Conservation (phyloP, 2,113 vertebrate species). For the Phoxinus phoxinus region DNA sequence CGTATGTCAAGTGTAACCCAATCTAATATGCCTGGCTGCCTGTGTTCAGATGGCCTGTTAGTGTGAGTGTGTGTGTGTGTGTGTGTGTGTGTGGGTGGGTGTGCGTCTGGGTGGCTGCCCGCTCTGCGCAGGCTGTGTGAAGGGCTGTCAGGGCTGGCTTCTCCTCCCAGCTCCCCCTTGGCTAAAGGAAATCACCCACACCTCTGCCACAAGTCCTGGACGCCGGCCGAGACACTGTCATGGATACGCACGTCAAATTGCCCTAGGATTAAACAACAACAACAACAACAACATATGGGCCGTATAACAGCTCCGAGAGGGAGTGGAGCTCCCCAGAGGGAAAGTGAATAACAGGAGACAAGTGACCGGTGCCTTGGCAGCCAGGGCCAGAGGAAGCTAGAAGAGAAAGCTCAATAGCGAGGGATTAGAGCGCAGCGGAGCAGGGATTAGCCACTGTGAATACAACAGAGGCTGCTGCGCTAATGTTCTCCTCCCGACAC, state of each 20-base stretch:
- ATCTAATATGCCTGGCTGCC: constrained; percentile 57
- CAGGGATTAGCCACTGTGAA: constrained; percentile 68
- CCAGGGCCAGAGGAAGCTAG: constrained; percentile 53
- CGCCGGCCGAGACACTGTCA: constrained; percentile 74
- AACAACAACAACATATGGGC: constrained; percentile 74
- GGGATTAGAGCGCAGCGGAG: constrained; percentile 44
- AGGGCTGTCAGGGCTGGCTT: constrained; percentile 48
- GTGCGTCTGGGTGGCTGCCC: constrained; percentile 60
- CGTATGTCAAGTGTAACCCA: constrained; percentile 58
- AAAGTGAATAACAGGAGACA: constrained; percentile 63
- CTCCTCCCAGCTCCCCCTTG: constrained; percentile 45
- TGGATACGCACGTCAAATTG: constrained; percentile 74
- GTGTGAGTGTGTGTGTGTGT: constrained; percentile 28
- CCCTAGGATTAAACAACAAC: constrained; percentile 69
- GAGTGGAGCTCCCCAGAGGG: constrained; percentile 65
- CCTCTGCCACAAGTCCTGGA: constrained; percentile 67
- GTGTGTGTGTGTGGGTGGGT: constrained; percentile 42
- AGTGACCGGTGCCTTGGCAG: constrained; percentile 62
- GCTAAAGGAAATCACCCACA: constrained; percentile 54
- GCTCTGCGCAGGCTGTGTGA: constrained; percentile 48
- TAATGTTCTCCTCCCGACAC: constrained; percentile 55
- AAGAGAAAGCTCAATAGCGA: constrained; percentile 37
- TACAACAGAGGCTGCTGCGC: constrained; percentile 65
- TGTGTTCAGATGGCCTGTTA: constrained; percentile 46
- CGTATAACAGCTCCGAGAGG: constrained; percentile 75